Base-by-base conservation (phyloP, 2,888 invertebrate species). In the Apotomis turbidana region DNA sequence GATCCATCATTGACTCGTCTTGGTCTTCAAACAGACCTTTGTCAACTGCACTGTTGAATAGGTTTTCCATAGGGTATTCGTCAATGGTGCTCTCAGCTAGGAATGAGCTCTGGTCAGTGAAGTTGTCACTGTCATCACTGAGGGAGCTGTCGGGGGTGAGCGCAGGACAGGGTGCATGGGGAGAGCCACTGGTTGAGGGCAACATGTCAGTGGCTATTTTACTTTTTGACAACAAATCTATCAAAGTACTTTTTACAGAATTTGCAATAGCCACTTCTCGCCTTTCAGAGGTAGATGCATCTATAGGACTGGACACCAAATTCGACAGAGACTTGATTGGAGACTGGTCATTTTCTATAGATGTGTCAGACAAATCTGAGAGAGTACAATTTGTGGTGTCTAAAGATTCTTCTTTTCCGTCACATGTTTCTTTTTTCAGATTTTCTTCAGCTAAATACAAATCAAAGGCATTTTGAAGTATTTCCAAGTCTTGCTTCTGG, bases 271-370 rank as follows among this genome's bases (percentile, higher is more conserved):
- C 82, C 44, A 84, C 83, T 75, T 90, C 85, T 75, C 83, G 83
- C 73, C 78, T 86, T 57, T 89, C 86, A 62, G 87, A 78, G 71
- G 84, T 80, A 61, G 84, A 78, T 75, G 86, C 78, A 77, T 91
- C 89, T 78, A 93, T 87, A 55, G 92, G 95, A 90, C 91, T 94
- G 79, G 95, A 95, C 73, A 95, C 95, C 80, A 95, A 89, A 85
- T 95, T 95, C 66, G 95, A 95, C 74, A 95, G 86, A 70, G 95
- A 95, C 83, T 95, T 95, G 41, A 95, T 95, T 64, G 95, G 95
- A 64, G 95, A 95, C 80, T 94, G 94, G 77, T 90, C 91, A 85
- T 82, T 89, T 78, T 90, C 91, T 78, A 85, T 55, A 52, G 89
- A 87, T 74, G 85, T 79, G 71, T 87, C 87, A 13, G 90, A 87